Base-by-base conservation (phyloP, 2,888 invertebrate genomes). In the Hirtodrosophila alboralis region DNA sequence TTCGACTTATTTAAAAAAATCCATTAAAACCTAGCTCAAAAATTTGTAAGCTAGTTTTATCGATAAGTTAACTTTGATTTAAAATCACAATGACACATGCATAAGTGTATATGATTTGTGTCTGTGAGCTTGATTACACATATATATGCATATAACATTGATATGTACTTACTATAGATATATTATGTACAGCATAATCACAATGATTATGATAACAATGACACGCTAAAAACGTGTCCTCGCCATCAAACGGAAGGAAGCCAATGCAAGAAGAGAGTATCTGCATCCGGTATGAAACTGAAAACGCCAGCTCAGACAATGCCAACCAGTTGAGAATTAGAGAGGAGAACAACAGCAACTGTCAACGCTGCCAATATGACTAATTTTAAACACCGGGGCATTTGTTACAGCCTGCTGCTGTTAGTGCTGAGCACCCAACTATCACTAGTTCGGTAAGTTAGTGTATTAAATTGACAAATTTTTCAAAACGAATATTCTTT, bases 261-360 rank as follows among this genome's bases (percentile, higher is more conserved):
- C 26, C 41, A 28, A 47, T 66, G 52, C 27, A 40, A 43, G 5
- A 28, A 41, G n/a, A 52, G 54, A 54, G 51, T 57, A 58, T 57
- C 53, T 47, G 60, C 52, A 66, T 43, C 49, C 84, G 76, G 73
- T 36, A 72, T 72, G 80, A 67, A 72, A 75, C 67, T 75, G 73
- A 33, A 77, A 77, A 53, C 38, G 36, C 49, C 51, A 51, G 41
- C 56, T 52, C 49, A 77, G 41, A 65, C 69, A 73, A 80, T 83
- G 80, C 51, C 77, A 64, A 77, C 52, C 51, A 84, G 77, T 69
- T 77, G 78, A 84, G 67, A 58, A 49, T 40, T 26, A 58, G 27
- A 41, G 37, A 51, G 37, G 21, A 65, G 36, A 65, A 69, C 51
- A 57, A 59, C 47, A 67, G 66, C 44, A 52, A 60, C 49, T 41